Conservation (phyloP, 2,113 vertebrate genomes). For the Xenotilapia leptura region DNA sequence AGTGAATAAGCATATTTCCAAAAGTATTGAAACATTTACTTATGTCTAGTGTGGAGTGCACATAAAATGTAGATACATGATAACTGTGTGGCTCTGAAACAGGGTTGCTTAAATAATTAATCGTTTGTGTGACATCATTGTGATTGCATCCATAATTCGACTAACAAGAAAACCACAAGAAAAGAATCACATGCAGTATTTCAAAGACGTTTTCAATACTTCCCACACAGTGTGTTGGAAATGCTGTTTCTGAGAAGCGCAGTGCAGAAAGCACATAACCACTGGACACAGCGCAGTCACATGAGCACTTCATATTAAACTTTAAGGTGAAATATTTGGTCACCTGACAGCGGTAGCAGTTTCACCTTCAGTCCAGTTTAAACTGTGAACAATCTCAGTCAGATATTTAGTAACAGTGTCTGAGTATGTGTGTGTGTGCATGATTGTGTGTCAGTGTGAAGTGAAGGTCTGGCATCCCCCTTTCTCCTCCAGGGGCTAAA, state of each 20-base stretch:
- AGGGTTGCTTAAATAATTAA: neutral
- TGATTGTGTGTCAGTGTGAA: neutral
- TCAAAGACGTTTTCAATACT: neutral
- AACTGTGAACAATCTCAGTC: neutral
- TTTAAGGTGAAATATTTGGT: neutral
- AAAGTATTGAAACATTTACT: neutral
- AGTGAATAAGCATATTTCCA: neutral
- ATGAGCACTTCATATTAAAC: neutral
- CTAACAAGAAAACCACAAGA: neutral
- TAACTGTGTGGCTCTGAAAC: neutral
- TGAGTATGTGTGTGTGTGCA: neutral
- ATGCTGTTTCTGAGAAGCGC: neutral
- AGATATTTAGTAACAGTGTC: slow-evolving; percentile 7
- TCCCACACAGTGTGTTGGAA: neutral
- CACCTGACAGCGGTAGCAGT: neutral
- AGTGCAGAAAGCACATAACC: neutral
- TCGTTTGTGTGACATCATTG: accelerated
- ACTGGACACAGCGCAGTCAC: neutral
- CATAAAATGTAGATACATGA: neutral
- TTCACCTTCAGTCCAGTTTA: neutral
- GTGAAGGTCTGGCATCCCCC: neutral
- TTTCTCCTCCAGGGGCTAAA: slow-evolving; percentile 15
- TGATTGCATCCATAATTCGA: neutral
- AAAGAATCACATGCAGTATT: neutral
- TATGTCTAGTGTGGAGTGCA: neutral